Evolutionary conservation across 2,113 vertebrate species (phyloP), one percentile per base, ranked within the genome.

Genomic region (Cathartes aura): DNA sequence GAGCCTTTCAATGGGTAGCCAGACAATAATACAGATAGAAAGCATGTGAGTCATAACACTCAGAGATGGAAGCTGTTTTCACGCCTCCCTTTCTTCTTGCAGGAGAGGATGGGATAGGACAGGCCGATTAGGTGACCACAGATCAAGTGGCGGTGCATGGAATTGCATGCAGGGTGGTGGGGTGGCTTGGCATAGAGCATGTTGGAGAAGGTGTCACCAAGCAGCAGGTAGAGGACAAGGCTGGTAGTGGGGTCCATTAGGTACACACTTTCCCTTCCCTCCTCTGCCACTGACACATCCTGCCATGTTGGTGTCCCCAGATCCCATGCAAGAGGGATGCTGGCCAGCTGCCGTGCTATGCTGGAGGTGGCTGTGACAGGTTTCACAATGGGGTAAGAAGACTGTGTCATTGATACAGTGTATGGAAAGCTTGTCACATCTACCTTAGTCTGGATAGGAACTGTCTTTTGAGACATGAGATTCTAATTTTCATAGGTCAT

Each of bases 261-360:
- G 22, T 30, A 23, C 15, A 53, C 4, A 9, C 11, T 3, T 53
- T 74, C 8, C 13, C 8, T 66, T 70, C 21, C 11, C 34, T 84
- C 29, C 26, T 89, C 17, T 60, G 36, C 32, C 63, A 43, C 63
- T 66, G 56, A 10, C 26, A 27, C 2, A 26, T 18, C 40, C 27
- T 32, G 14, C 0, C 1, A 9, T 32, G 23, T 20, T 43, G 10
- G 23, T 55, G 52, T 38, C 45, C 63, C 15, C 27, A 48, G 8
- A 34, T 24, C 20, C 22, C n/a, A 30, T 5, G 17, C 14, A 42
- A 18, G 24, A 42, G 15, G 30, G 55, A 24, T 11, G 40, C 13
- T 72, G 52, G 7, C 8, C 21, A 45, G 29, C 6, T 66, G 26
- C 32, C 0, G 0, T 20, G 34, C n/a, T 48, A 0, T 11, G 30